Conservation (phyloP, 53 echinoderm and acorn worm species). For the Mesocentrotus franciscanus region DNA sequence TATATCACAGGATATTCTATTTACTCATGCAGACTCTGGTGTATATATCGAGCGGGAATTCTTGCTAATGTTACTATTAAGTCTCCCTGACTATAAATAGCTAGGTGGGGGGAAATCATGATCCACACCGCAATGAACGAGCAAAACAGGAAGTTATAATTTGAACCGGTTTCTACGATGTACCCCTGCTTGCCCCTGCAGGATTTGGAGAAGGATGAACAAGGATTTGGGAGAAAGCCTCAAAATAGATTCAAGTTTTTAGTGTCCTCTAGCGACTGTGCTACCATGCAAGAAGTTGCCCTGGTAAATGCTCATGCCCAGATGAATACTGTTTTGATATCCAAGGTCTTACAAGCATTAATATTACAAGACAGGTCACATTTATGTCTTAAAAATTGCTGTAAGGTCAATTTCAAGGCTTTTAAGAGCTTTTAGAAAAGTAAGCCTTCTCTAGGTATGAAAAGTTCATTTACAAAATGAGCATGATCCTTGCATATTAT, state of each 20-base stretch:
- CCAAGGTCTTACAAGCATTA: neutral
- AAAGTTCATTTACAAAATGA: too few relatives aligned
- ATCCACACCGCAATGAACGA: neutral
- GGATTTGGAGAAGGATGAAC: constrained; percentile 41
- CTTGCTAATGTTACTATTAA: constrained; percentile 32
- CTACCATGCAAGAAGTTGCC: constrained; percentile 26
- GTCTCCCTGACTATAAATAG: neutral
- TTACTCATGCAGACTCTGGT: neutral
- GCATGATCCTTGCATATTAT: too few relatives aligned
- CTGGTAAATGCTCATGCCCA: neutral
- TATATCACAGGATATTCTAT: constrained; percentile 40
- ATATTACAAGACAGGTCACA: neutral
- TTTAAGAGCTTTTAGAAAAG: neutral
- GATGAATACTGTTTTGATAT: neutral
- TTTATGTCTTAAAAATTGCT: neutral
- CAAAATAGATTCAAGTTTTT: constrained; percentile 39
- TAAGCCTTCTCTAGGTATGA: neutral
- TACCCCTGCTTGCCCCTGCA: constrained; percentile 51
- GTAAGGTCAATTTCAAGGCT: neutral
- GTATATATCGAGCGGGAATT: neutral
- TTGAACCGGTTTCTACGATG: constrained; percentile 47
- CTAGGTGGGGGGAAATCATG: constrained; percentile 12
- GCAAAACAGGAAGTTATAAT: constrained; percentile 55
- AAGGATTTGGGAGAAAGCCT: neutral
- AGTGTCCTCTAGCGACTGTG: neutral